A percentile compares a stretch with the other conserved stretches of the same genome.
These are phyloP conservation scores for Polylopha cassiicola DNA, from an alignment of 2,888 invertebrate genomes.

Conservation along the genomic window DNA sequence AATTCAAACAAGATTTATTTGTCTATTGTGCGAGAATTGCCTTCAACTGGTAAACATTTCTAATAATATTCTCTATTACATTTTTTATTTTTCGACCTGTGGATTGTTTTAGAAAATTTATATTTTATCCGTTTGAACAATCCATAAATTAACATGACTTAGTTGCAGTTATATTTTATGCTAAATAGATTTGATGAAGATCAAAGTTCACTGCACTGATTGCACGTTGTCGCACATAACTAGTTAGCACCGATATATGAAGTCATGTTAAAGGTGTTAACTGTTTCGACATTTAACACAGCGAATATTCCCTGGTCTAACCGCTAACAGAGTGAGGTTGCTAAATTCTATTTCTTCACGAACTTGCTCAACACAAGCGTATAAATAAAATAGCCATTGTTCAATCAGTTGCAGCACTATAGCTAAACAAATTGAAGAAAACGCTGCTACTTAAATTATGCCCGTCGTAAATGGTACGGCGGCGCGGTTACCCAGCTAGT, in stretches of 20 bases:
- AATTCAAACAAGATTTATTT: slow-evolving; percentile 14
- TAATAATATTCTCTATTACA: no score
- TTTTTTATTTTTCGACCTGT: no score
- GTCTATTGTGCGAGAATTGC: neutral
- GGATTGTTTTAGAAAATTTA: no score
- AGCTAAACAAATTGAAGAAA: slow-evolving; percentile 41
- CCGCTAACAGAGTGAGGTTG: slow-evolving; percentile 9
- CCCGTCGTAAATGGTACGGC: slow-evolving; percentile 58
- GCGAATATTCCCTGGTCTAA: slow-evolving; percentile 4
- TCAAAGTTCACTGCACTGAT: slow-evolving; percentile 10
- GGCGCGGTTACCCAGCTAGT: slow-evolving; percentile 64
- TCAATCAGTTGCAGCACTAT: slow-evolving; percentile 18
- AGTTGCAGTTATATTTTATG: no score
- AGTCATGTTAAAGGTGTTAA: slow-evolving; percentile 19
- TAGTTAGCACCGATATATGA: slow-evolving; percentile 12
- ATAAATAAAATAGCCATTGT: slow-evolving; percentile 17
- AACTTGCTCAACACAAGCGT: slow-evolving; percentile 14
- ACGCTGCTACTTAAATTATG: slow-evolving; percentile 55
- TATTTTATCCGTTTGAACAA: no score
- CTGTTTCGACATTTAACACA: slow-evolving; percentile 16
- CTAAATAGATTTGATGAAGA: slow-evolving; percentile 8
- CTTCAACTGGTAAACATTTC: no score
- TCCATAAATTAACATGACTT: no score
- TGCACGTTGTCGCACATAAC: slow-evolving; percentile 2
- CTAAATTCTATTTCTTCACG: slow-evolving; percentile 13